phyloP scores from a whole-genome alignment of 2,113 vertebrate genomes.

The Nycticebus coucang region DNA sequence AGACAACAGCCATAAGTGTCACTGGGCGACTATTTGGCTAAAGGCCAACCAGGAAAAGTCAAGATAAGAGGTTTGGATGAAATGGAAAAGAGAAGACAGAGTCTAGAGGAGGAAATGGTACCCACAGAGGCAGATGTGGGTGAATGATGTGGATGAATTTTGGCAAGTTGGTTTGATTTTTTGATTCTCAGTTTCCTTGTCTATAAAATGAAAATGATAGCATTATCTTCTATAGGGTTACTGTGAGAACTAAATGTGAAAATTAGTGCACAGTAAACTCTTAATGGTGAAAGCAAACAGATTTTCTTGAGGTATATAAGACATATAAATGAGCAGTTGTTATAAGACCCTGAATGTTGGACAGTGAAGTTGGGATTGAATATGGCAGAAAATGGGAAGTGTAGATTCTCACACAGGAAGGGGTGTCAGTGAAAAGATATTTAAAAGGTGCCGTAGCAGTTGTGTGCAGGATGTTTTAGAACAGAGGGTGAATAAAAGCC shows the following conservation, averaged over 20 bases:
- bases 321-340: neutral
- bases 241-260: neutral
- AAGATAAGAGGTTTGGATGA: neutral
- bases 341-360: neutral
- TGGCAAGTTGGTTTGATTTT: neutral
- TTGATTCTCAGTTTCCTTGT: neutral
- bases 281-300: neutral
- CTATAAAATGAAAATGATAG: neutral
- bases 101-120: neutral
- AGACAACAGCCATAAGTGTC: neutral
- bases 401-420: neutral
- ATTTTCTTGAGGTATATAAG: neutral
- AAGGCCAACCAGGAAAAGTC: neutral
- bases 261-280: neutral
- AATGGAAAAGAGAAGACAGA: neutral
- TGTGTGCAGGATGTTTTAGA: neutral
- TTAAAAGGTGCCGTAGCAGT: neutral
- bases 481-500: neutral
- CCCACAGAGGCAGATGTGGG: neutral
- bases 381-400: neutral
- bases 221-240: neutral
- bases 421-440: neutral
- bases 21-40: neutral
- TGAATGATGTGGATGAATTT: neutral
- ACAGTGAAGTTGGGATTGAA: neutral